Base-by-base conservation (phyloP, 2,888 invertebrate species). In the Pristionchus fissidentatus region DNA sequence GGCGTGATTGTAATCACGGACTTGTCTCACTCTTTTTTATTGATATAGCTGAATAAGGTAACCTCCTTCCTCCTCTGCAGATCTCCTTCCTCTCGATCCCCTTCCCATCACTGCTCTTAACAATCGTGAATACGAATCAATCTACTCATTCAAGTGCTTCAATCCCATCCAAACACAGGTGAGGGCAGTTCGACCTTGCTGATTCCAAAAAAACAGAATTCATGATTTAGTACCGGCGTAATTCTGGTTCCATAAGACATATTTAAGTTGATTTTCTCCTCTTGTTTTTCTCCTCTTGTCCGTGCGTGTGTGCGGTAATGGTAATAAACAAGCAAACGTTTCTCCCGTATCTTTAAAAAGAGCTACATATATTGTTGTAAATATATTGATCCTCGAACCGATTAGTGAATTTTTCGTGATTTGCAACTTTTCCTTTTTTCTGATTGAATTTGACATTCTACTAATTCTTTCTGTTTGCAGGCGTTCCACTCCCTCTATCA, bases 401-500 rank as follows among this genome's bases (percentile, higher is more conserved):
- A 49, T 49, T 49, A 15, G 10, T 19, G 49, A 49, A 15, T 49
- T 49, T 10, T 10, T 62, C 10, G n/a, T 10, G n/a, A 29, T 15
- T 32, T 62, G 10, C 13, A 13, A 62, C n/a, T n/a, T n/a, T 15
- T n/a, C 66, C n/a, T 62, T 32, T 75, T 13, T 43, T 73, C 66
- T 32, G 32, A n/a, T n/a, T 66, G 52, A 10, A 79, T 26, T 38
- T 10, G 15, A 15, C n/a, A 80, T 60, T 55, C 55, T 55, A 15
- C 35, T 32, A 57, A 57, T 3, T 26, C 3, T 0, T 79, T 46
- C 32, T 0, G n/a, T 66, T 46, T 97, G 0, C 98, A 99, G 94
- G 95, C 99, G 86, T 99, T 99, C 93, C 97, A 98, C 93, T 96
- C 96, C 75, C 94, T 99, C 8, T 99, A 97, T 93, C 96, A 98